Base-by-base conservation (phyloP, 2,888 invertebrate species). In the Melanchra persicariae region DNA sequence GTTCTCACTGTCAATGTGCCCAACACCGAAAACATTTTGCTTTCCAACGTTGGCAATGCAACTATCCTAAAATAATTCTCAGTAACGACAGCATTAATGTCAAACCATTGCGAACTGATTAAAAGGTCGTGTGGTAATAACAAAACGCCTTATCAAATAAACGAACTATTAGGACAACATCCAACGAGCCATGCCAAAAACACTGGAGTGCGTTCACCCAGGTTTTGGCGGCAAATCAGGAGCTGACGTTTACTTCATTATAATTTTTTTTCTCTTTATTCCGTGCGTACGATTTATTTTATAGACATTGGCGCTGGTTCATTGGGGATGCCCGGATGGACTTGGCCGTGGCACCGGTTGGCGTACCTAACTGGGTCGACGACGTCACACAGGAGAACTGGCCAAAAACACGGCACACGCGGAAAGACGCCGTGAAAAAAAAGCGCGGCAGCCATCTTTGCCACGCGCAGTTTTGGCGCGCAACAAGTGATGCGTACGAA, bases 301-400 rank as follows among this genome's bases (percentile, higher is more conserved):
- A 96, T 96, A 95, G 96, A 95, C 95, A 95, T 96, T 96, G 96
- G 95, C 95, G 90, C 92, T 91, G 93, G 93, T 94, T 95, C 95
- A 95, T 92, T 90, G 93, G 95, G 95, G 95, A 95, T 94, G 91
- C 95, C 95, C 93, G 91, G 85, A 90, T 94, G 95, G 93, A 93
- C 95, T 95, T 95, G 95, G 95, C 96, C 96, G 92, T 95, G 95
- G 95, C 91, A 94, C 92, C 92, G 93, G 88, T 95, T 95, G 96
- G 96, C 96, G 91, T 89, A 88, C 91, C 94, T 94, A 95, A 94
- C 95, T 96, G 94, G 95, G 95, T 93, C 95, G 93, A 78, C 90
- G 85, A 92, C 95, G 95, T 95, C 95, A 95, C 90, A 86, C 93
- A 91, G 94, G 92, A 92, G 91, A 91, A 89, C 91, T 92, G 94